A percentile compares a stretch with the other conserved stretches of the same genome.
Conservation (phyloP, 1,140 invertebrate species). For the Drosophila saltans region DNA sequence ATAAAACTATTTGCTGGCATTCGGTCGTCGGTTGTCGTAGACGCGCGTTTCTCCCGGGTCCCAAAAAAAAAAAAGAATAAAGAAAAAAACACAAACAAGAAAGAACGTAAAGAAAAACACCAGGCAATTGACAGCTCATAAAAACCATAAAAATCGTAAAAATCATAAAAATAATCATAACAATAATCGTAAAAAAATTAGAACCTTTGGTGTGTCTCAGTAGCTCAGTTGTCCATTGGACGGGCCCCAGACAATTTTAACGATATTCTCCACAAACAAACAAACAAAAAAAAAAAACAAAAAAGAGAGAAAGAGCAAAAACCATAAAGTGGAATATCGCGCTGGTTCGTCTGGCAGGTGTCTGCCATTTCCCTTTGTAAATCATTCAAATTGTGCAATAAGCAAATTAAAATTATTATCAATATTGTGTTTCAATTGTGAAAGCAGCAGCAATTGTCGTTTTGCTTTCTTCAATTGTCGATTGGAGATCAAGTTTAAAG, state of each 20-base stretch:
- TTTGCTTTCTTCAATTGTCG: constrained; percentile 34
- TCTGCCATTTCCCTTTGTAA: constrained; percentile 25
- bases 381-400: constrained; percentile 65
- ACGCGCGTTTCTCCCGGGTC: constrained; percentile 30
- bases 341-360: constrained; percentile 69
- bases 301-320: constrained; percentile 17
- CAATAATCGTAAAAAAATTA: constrained; percentile 47
- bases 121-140: constrained; percentile 68
- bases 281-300: constrained; percentile 7
- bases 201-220: constrained; percentile 10
- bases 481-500: constrained; percentile 40
- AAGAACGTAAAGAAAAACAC: constrained; percentile 14
- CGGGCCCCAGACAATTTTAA: constrained; percentile 11
- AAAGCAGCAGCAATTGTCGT: constrained; percentile 10
- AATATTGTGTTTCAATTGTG: constrained; percentile 1
- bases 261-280: constrained; percentile 18
- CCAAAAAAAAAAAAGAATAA: background rate
- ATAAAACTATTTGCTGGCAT: constrained; percentile 51
- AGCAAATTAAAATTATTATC: background rate
- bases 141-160: constrained; percentile 66
- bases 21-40: constrained; percentile 53
- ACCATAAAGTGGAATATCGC: constrained; percentile 34
- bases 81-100: background rate
- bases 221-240: constrained; percentile 15
- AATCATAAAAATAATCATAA: constrained; percentile 77